A percentile compares a stretch with the other conserved stretches of the same genome.
These are phyloP conservation scores for Aurelia aurita complex sp. Pacific DNA, from an alignment of 30 jellyfish, hydroid and myxozoan species.

Conservation along the genomic window DNA sequence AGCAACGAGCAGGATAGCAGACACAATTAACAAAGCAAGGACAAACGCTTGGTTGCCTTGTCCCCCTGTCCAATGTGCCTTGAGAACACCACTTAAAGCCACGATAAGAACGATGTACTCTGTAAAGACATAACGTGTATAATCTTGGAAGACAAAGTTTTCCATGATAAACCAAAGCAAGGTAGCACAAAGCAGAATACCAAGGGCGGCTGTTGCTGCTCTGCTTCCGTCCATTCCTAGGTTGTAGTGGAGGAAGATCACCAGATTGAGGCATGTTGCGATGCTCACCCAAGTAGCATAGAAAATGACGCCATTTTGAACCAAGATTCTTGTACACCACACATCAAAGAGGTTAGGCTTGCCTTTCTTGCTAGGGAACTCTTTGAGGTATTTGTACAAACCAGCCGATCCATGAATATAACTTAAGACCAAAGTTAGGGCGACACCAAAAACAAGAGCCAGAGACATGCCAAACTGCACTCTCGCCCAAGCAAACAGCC, in stretches of 20 bases:
- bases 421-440: slow-evolving; percentile 38
- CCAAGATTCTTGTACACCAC: slow-evolving; percentile 62
- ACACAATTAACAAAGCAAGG: slow-evolving; percentile 30
- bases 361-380: slow-evolving; percentile 29
- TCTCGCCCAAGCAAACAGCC: slow-evolving; percentile 71
- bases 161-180: slow-evolving; percentile 72
- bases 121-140: slow-evolving; percentile 38
- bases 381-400: slow-evolving; percentile 35
- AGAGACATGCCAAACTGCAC: slow-evolving; percentile 44
- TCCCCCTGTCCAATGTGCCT: slow-evolving; percentile 59
- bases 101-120: slow-evolving; percentile 64
- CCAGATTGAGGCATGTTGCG: slow-evolving; percentile 56
- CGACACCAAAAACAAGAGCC: slow-evolving; percentile 29
- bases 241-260: slow-evolving; percentile 47
- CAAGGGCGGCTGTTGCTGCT: slow-evolving; percentile 64
- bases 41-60: slow-evolving; percentile 61
- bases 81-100: slow-evolving; percentile 64
- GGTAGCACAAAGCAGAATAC: slow-evolving; percentile 22
- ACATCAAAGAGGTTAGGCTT: slow-evolving; percentile 56
- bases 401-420: slow-evolving; percentile 33
- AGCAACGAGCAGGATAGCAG: slow-evolving; percentile 43
- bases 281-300: slow-evolving; percentile 66
- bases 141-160: slow-evolving; percentile 57
- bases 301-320: slow-evolving; percentile 75
- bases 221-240: slow-evolving; percentile 47